Base-by-base conservation (phyloP, 2,113 vertebrate genomes). In the Australoheros scitulus region DNA sequence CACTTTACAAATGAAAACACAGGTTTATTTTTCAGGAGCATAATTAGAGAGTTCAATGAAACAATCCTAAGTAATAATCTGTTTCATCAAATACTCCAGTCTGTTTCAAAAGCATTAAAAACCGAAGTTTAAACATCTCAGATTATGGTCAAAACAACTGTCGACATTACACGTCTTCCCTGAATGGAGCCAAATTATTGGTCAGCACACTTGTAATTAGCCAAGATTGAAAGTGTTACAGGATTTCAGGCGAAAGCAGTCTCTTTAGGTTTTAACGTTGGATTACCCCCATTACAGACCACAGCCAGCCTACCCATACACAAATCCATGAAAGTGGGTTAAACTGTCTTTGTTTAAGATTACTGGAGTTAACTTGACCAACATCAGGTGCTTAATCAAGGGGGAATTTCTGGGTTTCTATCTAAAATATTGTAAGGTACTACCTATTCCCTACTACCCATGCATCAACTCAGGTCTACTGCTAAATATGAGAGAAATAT, bases 211-310 rank as follows among this genome's bases (percentile, higher is more conserved):
- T 77, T 87, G 57, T 43, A 60, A 84, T 85, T 72, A 83, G 61
- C 61, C 14, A 52, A 34, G 56, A 57, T 83, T 72, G 76, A 76
- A 70, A 11, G 22, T 75, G 34, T n/a, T 32, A 70, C 17, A 79
- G 61, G 84, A 84, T 90, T 93, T 84, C 50, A n/a, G 55, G 63
- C 22, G 41, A 79, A 72, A 75, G 47, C 38, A 52, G 32, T 60
- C 41, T 80, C 36, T 36, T 32, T 24, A 72, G 59, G 79, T 75
- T 79, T 81, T 70, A 38, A 58, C 47, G 72, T 83, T 43, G 87
- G 87, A 93, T 89, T 90, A 89, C 26, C 84, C 88, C 87, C 81
- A 86, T 77, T 70, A 55, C 76, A 80, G 47, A 81, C 22, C 7
- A 14, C 47, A 55, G 79, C 81, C 82, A 87, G 81, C 70, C 34